Evolutionary conservation across 2,113 vertebrate genomes (phyloP).

Genomic region (Microtus richardsoni): DNA sequence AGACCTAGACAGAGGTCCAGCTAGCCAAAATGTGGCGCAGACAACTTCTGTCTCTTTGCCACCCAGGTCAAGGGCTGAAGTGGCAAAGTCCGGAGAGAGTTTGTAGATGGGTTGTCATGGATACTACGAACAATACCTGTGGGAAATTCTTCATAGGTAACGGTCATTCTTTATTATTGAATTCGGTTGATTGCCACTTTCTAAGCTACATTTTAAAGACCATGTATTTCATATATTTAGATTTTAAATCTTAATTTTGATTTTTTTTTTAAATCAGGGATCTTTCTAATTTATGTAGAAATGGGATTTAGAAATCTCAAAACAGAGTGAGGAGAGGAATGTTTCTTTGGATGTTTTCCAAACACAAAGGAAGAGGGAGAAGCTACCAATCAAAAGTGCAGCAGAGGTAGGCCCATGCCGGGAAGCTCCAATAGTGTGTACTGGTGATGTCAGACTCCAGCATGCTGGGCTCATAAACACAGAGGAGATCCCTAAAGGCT

Average conservation of each 20-base stretch:
- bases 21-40: not conserved
- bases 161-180: not conserved
- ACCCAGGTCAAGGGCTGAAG: not conserved
- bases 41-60: not conserved
- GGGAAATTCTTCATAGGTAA: not conserved
- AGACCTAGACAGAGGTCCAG: not conserved
- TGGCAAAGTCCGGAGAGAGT: too few relatives aligned
- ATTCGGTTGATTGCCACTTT: not conserved
- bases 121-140: not conserved
- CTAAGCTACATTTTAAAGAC: not conserved
- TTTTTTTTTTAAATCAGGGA: not conserved
- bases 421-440: not conserved
- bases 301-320: not conserved
- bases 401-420: accelerated
- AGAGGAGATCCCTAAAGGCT: slow-evolving; percentile 70
- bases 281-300: not conserved
- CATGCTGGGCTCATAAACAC: not conserved
- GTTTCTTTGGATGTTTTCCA: slow-evolving; percentile 3
- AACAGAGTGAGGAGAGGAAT: not conserved
- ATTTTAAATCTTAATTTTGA: not conserved
- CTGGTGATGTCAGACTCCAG: slow-evolving; percentile 21
- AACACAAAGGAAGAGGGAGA: not conserved
- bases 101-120: not conserved
- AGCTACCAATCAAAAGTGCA: not conserved
- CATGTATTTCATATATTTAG: not conserved